Evolutionary conservation across 2,113 vertebrate species (phyloP).

Genomic region (Burhinus bistriatus): DNA sequence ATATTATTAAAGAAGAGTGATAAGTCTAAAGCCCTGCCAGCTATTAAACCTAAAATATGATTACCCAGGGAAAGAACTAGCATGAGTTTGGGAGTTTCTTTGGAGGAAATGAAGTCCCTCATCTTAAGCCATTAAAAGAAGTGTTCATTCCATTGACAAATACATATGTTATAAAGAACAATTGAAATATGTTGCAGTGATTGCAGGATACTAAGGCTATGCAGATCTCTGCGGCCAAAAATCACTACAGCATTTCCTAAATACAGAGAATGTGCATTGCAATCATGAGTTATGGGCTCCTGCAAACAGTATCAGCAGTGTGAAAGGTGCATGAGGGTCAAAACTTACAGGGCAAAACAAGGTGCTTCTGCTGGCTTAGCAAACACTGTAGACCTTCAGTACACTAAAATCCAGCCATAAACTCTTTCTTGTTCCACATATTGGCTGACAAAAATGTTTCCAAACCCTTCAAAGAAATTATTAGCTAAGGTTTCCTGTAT

Average conservation of each 20-base stretch:
- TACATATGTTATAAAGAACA: neutral
- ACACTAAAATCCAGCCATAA: neutral
- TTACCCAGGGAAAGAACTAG: neutral
- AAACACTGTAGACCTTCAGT: neutral
- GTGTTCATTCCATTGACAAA: neutral
- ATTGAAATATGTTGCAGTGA: fast-evolving
- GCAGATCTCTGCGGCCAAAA: neutral
- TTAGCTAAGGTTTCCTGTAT: neutral
- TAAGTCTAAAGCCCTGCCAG: neutral
- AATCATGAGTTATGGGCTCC: neutral
- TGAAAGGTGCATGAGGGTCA: neutral
- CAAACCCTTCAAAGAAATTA: neutral
- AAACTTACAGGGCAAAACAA: neutral
- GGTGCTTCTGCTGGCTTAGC: neutral
- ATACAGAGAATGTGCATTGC: neutral
- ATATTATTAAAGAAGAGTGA: neutral
- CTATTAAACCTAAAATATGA: neutral
- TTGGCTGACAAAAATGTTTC: neutral
- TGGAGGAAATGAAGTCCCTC: neutral
- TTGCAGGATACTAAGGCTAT: neutral
- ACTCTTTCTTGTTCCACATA: neutral
- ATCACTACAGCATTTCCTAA: neutral
- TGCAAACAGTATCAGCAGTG: neutral
- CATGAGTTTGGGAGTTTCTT: neutral
- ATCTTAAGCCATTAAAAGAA: neutral